Percentiles rank a stretch among this genome's conserved stretches.
Evolutionary conservation across 2,113 vertebrate species (phyloP).

Genomic region (Crotalus viridis): DNA sequence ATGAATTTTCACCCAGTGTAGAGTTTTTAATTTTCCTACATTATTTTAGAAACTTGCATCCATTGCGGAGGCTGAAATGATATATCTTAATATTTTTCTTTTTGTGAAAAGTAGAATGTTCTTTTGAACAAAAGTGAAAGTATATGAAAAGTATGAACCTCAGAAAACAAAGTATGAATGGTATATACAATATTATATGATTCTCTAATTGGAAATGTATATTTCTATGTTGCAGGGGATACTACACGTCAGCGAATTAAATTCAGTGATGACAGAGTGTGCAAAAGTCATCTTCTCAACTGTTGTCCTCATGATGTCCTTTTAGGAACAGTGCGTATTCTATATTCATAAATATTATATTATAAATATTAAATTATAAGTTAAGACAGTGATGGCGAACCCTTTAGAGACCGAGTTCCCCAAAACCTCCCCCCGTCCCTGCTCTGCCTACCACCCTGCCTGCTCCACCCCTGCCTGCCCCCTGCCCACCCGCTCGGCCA

Average conservation of each 20-base stretch:
- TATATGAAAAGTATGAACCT: rapidly evolving
- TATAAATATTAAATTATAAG: neutral
- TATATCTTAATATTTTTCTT: constrained; percentile 40
- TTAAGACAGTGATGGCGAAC: neutral
- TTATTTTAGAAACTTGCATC: constrained; percentile 37
- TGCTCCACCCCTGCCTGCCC: too few species aligned
- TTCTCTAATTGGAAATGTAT: constrained; percentile 66
- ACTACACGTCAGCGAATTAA: constrained; percentile 96
- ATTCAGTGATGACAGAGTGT: constrained; percentile 95
- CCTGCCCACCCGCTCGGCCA: too few species aligned
- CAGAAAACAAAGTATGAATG: constrained; percentile 7
- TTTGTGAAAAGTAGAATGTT: neutral
- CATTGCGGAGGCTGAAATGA: constrained; percentile 28
- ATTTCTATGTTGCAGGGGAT: constrained; percentile 84
- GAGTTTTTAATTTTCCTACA: constrained; percentile 42
- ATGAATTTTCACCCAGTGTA: constrained; percentile 36
- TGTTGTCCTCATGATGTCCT: constrained; percentile 98
- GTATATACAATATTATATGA: constrained; percentile 5
- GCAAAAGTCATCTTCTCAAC: constrained; percentile 98
- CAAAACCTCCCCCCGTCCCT: too few species aligned
- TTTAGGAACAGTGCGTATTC: constrained; percentile 91
- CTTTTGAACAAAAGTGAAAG: constrained; percentile 58
- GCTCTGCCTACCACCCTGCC: too few species aligned
- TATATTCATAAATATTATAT: neutral
- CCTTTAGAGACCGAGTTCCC: too few species aligned